phyloP scores from a whole-genome alignment of 2,888 invertebrate species.

The Exephanes ischioxanthus region DNA sequence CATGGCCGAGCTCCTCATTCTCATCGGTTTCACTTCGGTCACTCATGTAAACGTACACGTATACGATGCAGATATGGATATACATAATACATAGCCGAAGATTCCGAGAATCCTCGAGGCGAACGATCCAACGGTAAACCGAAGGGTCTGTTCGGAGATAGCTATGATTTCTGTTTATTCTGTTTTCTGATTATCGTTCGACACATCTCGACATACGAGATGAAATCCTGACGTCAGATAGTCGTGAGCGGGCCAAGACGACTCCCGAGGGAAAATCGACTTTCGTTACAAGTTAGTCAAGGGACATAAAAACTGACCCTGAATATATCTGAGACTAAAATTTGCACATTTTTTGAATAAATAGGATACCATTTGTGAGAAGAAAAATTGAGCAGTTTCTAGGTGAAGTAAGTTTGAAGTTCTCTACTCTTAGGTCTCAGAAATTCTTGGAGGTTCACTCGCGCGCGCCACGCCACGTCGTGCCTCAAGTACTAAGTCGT shows the following conservation, averaged over 20 bases:
- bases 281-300: too few relatives aligned
- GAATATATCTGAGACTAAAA: too few relatives aligned
- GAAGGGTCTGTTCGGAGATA: constrained; percentile 15
- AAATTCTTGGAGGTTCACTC: constrained; percentile 11
- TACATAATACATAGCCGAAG: constrained; percentile 50
- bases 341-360: neutral
- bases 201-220: neutral
- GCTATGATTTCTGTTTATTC: constrained; percentile 53
- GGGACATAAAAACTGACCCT: too few relatives aligned
- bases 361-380: constrained; percentile 6
- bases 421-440: constrained; percentile 28
- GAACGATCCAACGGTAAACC: constrained; percentile 19
- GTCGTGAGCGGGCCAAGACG: neutral
- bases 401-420: constrained; percentile 38
- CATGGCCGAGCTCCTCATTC: constrained; percentile 30
- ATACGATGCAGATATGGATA: constrained; percentile 25
- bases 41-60: constrained; percentile 53
- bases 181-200: constrained; percentile 31
- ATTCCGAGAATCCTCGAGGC: constrained; percentile 41
- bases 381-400: constrained; percentile 51
- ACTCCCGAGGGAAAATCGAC: too few relatives aligned
- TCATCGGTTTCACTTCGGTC: constrained; percentile 65
- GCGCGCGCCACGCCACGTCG: constrained; percentile 47
- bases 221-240: neutral
- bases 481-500: constrained; percentile 72